Evolutionary conservation across 2,888 invertebrate species (phyloP), one percentile per base, ranked within the genome.

Genomic region (Eilema griseolum): DNA sequence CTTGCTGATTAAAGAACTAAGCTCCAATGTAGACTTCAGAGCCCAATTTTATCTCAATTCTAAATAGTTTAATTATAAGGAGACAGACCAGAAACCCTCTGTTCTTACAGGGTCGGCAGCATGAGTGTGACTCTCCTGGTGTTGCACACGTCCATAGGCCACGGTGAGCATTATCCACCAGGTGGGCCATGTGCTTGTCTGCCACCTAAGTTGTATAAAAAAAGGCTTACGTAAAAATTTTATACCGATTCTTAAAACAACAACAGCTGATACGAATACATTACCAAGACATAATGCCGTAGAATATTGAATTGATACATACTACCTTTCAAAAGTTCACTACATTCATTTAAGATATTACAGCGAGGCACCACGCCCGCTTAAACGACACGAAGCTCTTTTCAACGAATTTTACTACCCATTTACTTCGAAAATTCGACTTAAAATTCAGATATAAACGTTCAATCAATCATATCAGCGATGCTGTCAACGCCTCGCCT

Each of bases 401-500:
- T 66, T 69, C 65, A 66, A 59, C 59, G 16, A 66, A 59, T 69
- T 72, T 69, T 61, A 62, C 66, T 63, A 59, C 41, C 59, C 66
- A 72, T 69, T 72, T 66, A 69, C 69, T 56, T 66, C 37, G 52
- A 41, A 72, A 69, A 72, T 56, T 72, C 60, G 66, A 69, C 37
- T 66, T 63, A 63, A 72, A 69, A 69, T 66, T 46, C 52, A 64
- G 67, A 37, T 26, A 24, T 24, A 60, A 72, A 70, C 63, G 66
- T 65, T 72, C 69, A 79, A 81, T 81, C 77, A 77, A 81, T 81
- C 79, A 74, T 56, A 67, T 66, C 56, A 77, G 61, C 69, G 69
- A 61, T 63, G 61, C 72, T 41, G 46, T 72, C 70, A 20, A 73
- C 69, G 61, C 62, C 31, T 61, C 69, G 62, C 16, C 64, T 61